phyloP scores from a whole-genome alignment of 2,797 vertebrate genomes.

The Onychomys leucogaster region DNA sequence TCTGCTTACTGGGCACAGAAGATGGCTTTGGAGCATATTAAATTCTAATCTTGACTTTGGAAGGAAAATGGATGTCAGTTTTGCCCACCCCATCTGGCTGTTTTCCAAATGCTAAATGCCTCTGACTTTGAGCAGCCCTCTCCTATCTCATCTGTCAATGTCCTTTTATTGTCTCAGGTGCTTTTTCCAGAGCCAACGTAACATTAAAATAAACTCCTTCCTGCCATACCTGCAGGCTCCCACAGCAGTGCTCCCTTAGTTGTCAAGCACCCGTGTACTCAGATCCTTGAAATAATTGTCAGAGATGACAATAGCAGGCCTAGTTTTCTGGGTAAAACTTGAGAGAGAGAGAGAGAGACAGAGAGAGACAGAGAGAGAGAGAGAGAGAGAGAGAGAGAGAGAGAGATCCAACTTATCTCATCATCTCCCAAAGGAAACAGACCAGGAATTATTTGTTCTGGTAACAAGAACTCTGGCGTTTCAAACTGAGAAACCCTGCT shows the following conservation, averaged over 20 bases:
- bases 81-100: conserved; percentile 34
- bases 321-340: neutral
- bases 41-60: conserved; percentile 69
- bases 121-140: conserved; percentile 58
- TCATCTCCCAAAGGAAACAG: neutral
- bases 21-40: conserved; percentile 48
- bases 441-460: neutral
- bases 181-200: conserved; percentile 18
- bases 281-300: neutral
- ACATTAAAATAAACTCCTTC: conserved; percentile 30
- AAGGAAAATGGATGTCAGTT: conserved; percentile 70
- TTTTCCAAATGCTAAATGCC: conserved; percentile 56
- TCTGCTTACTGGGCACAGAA: conserved; percentile 13
- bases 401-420: neutral
- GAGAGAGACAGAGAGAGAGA: neutral
- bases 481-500: conserved; percentile 15
- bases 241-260: neutral
- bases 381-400: neutral
- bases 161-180: conserved; percentile 38
- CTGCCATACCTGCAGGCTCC: neutral
- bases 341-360: neutral
- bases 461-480: neutral
- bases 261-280: neutral
- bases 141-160: conserved; percentile 57
- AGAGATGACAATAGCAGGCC: neutral